Conservation (phyloP, 2,797 vertebrate species). For the Bufotes viridis region DNA sequence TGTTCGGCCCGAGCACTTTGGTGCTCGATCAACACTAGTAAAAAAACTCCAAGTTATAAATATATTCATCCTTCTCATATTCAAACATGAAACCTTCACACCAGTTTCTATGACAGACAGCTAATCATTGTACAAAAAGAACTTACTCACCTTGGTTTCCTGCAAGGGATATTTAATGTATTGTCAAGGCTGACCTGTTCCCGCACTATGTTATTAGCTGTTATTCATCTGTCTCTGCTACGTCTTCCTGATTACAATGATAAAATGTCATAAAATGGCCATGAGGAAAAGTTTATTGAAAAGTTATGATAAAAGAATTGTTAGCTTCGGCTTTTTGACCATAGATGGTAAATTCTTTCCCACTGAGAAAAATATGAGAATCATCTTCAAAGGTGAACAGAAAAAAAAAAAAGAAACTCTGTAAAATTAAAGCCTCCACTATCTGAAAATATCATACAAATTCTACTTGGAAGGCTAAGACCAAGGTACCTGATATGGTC, state of each 20-base stretch:
- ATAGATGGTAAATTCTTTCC: too few relatives aligned
- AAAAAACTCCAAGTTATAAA: too few relatives aligned
- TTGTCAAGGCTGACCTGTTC: conserved; percentile 9
- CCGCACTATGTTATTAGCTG: background rate
- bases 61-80: too few relatives aligned
- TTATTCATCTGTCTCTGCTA: background rate
- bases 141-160: background rate
- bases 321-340: background rate
- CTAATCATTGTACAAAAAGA: background rate
- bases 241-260: background rate
- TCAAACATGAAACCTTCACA: background rate
- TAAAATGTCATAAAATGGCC: background rate
- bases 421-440: too few relatives aligned
- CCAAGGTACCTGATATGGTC: too few relatives aligned
- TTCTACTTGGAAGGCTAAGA: too few relatives aligned
- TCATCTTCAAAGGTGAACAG: too few relatives aligned
- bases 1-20: too few relatives aligned
- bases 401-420: too few relatives aligned
- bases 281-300: background rate
- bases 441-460: too few relatives aligned
- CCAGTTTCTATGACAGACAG: background rate
- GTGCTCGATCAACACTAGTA: too few relatives aligned
- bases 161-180: background rate
- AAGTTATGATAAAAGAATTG: background rate
- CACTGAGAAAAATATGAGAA: too few relatives aligned